phyloP scores from a whole-genome alignment of 2,113 vertebrate species.

The Sylvia atricapilla region DNA sequence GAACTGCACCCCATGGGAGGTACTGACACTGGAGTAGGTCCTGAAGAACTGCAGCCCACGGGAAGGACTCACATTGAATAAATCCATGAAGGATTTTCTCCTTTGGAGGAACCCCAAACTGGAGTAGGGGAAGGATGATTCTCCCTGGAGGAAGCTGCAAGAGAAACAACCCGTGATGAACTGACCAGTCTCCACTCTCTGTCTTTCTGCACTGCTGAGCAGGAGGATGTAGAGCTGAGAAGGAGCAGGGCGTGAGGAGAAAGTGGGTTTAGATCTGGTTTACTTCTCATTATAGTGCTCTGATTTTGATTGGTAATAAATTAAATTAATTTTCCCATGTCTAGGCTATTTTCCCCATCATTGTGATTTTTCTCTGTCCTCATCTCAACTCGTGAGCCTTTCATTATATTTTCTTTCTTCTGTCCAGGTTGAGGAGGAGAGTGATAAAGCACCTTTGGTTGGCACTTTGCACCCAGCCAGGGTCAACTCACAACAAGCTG shows the following conservation, averaged over 20 bases:
- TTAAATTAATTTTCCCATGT: background rate
- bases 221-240: background rate
- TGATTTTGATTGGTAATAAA: background rate
- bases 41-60: background rate
- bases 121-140: background rate
- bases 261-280: background rate
- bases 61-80: background rate
- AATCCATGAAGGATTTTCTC: background rate
- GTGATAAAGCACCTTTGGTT: background rate
- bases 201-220: background rate
- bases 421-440: background rate
- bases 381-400: background rate
- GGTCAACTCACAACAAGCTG: background rate
- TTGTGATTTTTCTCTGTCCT: background rate
- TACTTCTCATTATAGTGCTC: background rate
- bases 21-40: background rate
- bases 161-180: background rate
- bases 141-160: background rate
- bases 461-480: background rate
- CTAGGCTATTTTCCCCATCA: background rate
- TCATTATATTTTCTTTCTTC: background rate
- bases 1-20: background rate
- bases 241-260: background rate
- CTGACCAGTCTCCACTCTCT: too few relatives aligned
- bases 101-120: background rate